Percentiles rank a stretch among this genome's conserved stretches.
phyloP scores from a whole-genome alignment of 2,113 vertebrate species.

The Nothoprocta pentlandii region DNA sequence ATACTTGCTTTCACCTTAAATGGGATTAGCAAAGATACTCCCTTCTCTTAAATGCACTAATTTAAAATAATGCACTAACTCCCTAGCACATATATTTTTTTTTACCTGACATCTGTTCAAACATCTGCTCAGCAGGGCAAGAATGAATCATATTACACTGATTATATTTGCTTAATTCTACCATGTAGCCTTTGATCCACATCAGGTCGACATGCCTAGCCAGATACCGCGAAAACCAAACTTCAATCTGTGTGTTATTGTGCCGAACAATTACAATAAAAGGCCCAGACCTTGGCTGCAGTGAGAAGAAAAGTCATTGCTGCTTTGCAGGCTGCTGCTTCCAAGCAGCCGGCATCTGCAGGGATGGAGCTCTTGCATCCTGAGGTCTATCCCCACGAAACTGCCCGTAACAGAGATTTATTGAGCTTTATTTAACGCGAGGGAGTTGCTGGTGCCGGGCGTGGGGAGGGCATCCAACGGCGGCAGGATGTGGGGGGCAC shows the following conservation, averaged over 20 bases:
- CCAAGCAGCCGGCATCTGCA: background rate
- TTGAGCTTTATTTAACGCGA: background rate
- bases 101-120: constrained; percentile 73
- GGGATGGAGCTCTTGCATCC: background rate
- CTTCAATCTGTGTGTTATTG: background rate
- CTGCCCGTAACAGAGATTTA: background rate
- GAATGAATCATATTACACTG: constrained; percentile 66
- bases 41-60: constrained; percentile 64
- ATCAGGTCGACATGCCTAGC: constrained; percentile 1
- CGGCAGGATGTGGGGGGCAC: background rate
- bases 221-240: background rate
- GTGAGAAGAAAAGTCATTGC: background rate
- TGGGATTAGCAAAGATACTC: constrained; percentile 62
- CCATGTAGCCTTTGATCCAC: constrained; percentile 23
- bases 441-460: background rate
- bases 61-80: constrained; percentile 64
- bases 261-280: constrained; percentile 1
- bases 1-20: constrained; percentile 62
- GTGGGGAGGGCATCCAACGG: accelerated
- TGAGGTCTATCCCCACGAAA: accelerated
- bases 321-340: background rate
- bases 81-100: constrained; percentile 14
- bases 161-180: constrained; percentile 55
- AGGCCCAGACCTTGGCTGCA: background rate
- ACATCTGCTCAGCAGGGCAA: constrained; percentile 53